These are phyloP conservation scores for Climacteris rufus DNA, from an alignment of 2,113 vertebrate genomes.

Conservation along the genomic window DNA sequence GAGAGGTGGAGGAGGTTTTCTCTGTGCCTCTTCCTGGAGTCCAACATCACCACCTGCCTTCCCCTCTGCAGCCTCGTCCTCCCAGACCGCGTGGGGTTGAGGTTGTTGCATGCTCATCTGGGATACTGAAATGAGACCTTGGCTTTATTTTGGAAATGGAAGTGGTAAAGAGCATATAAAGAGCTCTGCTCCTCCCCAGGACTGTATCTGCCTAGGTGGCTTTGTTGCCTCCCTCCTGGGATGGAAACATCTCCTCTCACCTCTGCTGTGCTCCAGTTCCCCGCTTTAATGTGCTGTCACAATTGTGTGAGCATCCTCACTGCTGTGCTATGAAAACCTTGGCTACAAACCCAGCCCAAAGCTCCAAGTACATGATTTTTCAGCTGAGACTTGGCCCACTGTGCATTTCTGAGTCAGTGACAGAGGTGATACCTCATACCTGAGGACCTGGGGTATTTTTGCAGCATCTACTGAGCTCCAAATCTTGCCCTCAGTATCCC, in stretches of 20 bases:
- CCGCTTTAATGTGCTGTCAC: fast-evolving
- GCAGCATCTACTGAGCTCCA: background rate
- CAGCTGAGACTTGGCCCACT: background rate
- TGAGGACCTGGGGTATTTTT: background rate
- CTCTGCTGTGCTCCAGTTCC: background rate
- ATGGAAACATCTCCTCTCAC: background rate
- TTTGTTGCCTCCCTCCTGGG: background rate
- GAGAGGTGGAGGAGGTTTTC: background rate
- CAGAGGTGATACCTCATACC: background rate
- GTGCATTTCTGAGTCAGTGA: background rate
- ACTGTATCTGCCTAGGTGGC: background rate
- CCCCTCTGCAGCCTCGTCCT: background rate
- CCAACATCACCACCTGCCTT: fast-evolving
- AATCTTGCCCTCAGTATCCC: background rate
- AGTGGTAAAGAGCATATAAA: background rate
- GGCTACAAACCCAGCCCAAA: background rate
- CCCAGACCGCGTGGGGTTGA: fast-evolving
- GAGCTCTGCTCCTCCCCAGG: fast-evolving
- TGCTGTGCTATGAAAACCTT: background rate
- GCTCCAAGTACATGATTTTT: background rate
- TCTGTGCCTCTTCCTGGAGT: background rate
- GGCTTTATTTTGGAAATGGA: background rate
- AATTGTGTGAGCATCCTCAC: background rate
- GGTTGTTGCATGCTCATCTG: background rate
- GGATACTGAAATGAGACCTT: background rate